Evolutionary conservation across 2,888 invertebrate genomes (phyloP).

Genomic region (Pterostichus niger): DNA sequence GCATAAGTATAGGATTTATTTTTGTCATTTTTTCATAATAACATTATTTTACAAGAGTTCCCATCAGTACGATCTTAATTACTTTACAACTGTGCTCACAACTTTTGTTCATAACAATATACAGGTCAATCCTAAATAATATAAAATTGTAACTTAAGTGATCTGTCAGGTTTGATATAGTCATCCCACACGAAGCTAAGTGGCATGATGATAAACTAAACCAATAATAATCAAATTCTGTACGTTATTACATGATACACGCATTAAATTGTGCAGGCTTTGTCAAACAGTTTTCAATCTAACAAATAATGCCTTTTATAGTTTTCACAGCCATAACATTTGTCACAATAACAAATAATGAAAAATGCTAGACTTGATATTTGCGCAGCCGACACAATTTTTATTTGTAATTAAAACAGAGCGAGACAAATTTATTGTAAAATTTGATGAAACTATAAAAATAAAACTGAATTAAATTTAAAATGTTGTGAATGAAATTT

Average conservation of each 20-base stretch:
- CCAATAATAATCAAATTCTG: conserved; percentile 58
- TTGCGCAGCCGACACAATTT: conserved; percentile 62
- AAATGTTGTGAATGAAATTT: conserved; percentile 33
- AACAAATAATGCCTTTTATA: conserved; percentile 66
- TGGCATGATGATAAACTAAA: conserved; percentile 58
- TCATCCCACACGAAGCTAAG: conserved; percentile 68
- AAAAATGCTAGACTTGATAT: conserved; percentile 65
- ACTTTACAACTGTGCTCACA: conserved; percentile 66
- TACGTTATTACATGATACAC: conserved; percentile 53
- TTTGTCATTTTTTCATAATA: conserved; percentile 68
- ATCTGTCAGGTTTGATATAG: conserved; percentile 68
- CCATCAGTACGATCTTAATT: conserved; percentile 66
- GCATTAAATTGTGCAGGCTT: conserved; percentile 57
- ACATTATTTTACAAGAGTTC: conserved; percentile 68
- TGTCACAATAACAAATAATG: conserved; percentile 65
- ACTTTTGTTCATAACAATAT: conserved; percentile 67
- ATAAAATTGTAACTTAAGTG: conserved; percentile 60
- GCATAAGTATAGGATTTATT: conserved; percentile 69
- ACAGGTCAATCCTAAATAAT: conserved; percentile 67
- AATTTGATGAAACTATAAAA: conserved; percentile 16
- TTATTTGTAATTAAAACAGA: conserved; percentile 42
- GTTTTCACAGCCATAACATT: conserved; percentile 66
- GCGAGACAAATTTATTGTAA: conserved; percentile 36
- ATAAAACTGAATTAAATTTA: neutral
- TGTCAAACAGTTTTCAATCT: conserved; percentile 66